Evolutionary conservation across 2,113 vertebrate species (phyloP).

Genomic region (Rousettus leschenaultii): DNA sequence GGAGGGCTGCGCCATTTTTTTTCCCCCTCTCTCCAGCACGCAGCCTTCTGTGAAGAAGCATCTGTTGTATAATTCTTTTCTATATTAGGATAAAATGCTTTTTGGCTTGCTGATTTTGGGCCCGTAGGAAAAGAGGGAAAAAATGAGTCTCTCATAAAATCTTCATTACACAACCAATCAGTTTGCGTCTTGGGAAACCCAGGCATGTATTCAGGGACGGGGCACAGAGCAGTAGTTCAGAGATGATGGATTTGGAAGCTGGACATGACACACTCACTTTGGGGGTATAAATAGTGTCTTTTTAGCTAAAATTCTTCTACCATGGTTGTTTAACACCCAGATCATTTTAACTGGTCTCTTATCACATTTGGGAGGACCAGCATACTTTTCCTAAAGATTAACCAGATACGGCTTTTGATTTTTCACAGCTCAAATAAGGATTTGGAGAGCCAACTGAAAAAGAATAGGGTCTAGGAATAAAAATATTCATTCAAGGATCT

Average conservation of each 20-base stretch:
- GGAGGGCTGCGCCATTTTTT: conserved; percentile 1
- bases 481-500: neutral
- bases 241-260: conserved; percentile 55
- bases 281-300: conserved; percentile 77
- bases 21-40: neutral
- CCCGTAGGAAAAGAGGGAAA: conserved; percentile 51
- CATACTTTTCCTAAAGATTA: conserved; percentile 73
- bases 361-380: conserved; percentile 72
- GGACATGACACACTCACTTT: conserved; percentile 50
- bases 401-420: conserved; percentile 61
- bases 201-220: conserved; percentile 16
- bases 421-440: conserved; percentile 65
- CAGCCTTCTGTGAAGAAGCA: conserved; percentile 62
- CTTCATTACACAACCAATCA: conserved; percentile 75
- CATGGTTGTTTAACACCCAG: conserved; percentile 65
- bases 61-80: conserved; percentile 75
- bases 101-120: conserved; percentile 77
- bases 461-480: neutral
- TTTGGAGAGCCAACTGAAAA: neutral
- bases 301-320: conserved; percentile 76
- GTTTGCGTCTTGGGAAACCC: conserved; percentile 79
- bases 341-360: conserved; percentile 78
- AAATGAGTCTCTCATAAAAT: conserved; percentile 78
- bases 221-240: conserved; percentile 57
- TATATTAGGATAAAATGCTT: conserved; percentile 81